A percentile compares a stretch with the other conserved stretches of the same genome.
phyloP scores from a whole-genome alignment of 2,113 vertebrate genomes.

The Oryzias woworae region DNA sequence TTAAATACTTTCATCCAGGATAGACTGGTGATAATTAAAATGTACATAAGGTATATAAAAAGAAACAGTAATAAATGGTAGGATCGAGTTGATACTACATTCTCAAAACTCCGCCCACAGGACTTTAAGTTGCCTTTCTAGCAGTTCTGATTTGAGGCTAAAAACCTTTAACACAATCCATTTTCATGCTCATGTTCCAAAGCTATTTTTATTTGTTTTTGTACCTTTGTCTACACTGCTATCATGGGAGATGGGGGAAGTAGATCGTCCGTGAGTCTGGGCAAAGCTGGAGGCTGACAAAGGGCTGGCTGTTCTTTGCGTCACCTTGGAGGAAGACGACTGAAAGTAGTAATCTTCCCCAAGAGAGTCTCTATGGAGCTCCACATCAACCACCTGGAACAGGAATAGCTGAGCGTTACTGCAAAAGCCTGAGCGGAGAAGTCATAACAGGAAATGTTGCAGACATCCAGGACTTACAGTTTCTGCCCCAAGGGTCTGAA shows the following conservation, averaged over 20 bases:
- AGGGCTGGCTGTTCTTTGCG: slow-evolving; percentile 81
- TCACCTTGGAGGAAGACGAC: slow-evolving; percentile 79
- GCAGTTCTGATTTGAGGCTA: no score
- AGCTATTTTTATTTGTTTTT: not conserved
- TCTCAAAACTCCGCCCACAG: no score
- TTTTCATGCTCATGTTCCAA: no score
- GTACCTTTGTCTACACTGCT: slow-evolving; percentile 87
- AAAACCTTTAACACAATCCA: no score
- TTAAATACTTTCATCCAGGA: not conserved
- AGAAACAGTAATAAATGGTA: slow-evolving; percentile 1
- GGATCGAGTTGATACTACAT: not conserved
- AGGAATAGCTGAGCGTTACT: slow-evolving; percentile 16
- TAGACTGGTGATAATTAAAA: not conserved
- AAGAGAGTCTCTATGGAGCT: slow-evolving; percentile 90
- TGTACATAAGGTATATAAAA: not conserved
- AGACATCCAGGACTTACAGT: slow-evolving; percentile 81
- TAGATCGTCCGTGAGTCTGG: slow-evolving; percentile 74
- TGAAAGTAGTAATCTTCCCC: slow-evolving; percentile 83
- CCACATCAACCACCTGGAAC: slow-evolving; percentile 94
- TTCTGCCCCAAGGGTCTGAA: slow-evolving; percentile 97
- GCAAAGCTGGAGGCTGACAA: slow-evolving; percentile 44
- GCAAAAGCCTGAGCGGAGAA: slow-evolving; percentile 4
- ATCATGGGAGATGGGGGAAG: slow-evolving; percentile 83
- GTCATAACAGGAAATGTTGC: not conserved
- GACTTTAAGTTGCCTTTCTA: no score